Base-by-base conservation (phyloP, 2,888 invertebrate genomes). In the Panopea generosa region DNA sequence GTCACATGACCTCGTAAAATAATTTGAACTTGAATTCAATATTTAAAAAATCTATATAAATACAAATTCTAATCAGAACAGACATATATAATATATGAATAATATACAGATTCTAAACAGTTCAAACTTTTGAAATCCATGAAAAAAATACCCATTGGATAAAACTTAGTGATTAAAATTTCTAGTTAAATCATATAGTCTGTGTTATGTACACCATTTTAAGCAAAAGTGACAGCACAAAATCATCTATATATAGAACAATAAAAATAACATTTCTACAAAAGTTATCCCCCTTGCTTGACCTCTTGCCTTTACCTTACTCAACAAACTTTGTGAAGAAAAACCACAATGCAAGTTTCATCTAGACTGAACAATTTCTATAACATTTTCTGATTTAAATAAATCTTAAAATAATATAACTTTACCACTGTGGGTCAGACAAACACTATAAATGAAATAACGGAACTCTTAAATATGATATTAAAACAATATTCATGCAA, bases 221-320 rank as follows among this genome's bases (percentile, higher is more conserved):
- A 72, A 74, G 71, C 72, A 60, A 68, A 59, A 72, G 81, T 81
- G 81, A 81, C 66, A 75, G 74, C 77, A 77, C 74, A 77, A 81
- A 49, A 33, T 20, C 26, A 68, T 75, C 72, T 81, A 81, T 47
- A 59, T 50, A 43, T 57, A 71, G 68, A 67, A 81, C 33, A 50
- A 71, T 56, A 66, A 56, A 71, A 67, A 63, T 57, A 68, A 61
- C 61, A 69, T 52, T 22, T 66, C 67, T 74, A 70, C 59, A 55
- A 57, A 40, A 73, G 50, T 66, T 75, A 62, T 65, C 68, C 77
- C 73, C 43, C 53, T 72, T 78, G 78, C 75, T 71, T 73, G 83
- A 83, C 83, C 81, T 78, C 77, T 81, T 83, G 81, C 83, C 74
- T n/a, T 53, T 67, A 24, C 55, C 14, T 11, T 22, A 18, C n/a